Evolutionary conservation across 1,140 invertebrate species (phyloP), one percentile per base, ranked within the genome.

Genomic region (Lordiphosa collinella): DNA sequence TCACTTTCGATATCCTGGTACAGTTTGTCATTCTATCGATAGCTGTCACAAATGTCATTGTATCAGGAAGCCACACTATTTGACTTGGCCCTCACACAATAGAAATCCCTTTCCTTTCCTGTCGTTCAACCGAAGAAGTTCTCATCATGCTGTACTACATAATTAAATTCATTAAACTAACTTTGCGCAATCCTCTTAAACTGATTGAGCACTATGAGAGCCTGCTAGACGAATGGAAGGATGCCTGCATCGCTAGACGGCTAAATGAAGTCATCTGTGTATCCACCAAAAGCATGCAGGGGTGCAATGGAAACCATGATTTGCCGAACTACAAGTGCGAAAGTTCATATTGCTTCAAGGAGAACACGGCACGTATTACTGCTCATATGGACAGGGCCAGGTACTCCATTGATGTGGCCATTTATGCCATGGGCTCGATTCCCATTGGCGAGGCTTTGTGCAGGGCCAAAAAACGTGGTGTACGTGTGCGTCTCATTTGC

Each of bases 141-240:
- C 8, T 11, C 18, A 46, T 0, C 4, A 67, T 69, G 63, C 12
- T 55, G 8, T 69, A 61, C 16, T 61, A 55, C 14, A 10, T 69
- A 4, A 47, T 51, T 0, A 51, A 69, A 14, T 69, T 69, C 4
- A 25, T 69, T 2, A 40, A 51, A 25, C 63, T 65, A 0, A 11
- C 37, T 4, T 11, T 18, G 0, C 8, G 4, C 11, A 1, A 38
- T 1, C 62, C 65, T 3, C 22, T 10, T 3, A 0, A 69, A 3
- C 1, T 36, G 2, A 1, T 8, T 2, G 3, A 0, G 2, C 47
- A 61, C 11, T 43, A 8, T 3, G 13, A 11, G 6, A 34, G 6
- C 2, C 7, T 70, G 7, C 34, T 22, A 6, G 2, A 3, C 7
- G 29, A 65, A 10, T 59, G 53, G 35, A 3, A 31, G 2, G 49